Evolutionary conservation across 2,888 invertebrate species (phyloP).

Genomic region (Ceramica pisi): DNA sequence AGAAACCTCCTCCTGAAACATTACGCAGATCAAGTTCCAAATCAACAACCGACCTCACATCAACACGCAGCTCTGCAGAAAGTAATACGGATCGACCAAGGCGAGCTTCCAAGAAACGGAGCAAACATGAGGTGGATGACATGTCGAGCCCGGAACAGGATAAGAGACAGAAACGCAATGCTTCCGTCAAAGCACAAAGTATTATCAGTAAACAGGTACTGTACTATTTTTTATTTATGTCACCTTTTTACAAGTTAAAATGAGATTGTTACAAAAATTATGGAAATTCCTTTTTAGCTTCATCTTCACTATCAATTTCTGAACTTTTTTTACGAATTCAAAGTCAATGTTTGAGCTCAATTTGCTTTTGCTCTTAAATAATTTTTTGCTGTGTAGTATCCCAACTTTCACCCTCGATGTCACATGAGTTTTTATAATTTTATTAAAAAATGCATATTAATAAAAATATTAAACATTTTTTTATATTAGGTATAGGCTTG

Average conservation of each 20-base stretch:
- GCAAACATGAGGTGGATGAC: constrained; percentile 85
- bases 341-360: no score
- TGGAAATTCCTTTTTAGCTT: no score
- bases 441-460: no score
- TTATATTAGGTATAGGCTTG: no score
- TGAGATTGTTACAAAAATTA: no score
- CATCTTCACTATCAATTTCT: no score
- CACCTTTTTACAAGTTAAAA: background rate
- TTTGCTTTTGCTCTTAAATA: no score
- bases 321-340: no score
- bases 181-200: constrained; percentile 85
- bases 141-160: constrained; percentile 84
- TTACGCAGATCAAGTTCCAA: constrained; percentile 61
- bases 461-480: no score
- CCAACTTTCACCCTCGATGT: no score
- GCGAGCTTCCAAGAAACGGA: constrained; percentile 81
- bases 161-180: constrained; percentile 84
- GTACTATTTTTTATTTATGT: background rate
- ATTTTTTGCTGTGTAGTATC: no score
- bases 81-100: constrained; percentile 65
- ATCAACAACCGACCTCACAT: constrained; percentile 47
- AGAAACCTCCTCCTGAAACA: constrained; percentile 25
- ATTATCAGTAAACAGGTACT: constrained; percentile 86
- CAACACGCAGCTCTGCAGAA: constrained; percentile 65
- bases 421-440: no score